A percentile compares a stretch with the other conserved stretches of the same genome.
Conservation (phyloP, 2,113 vertebrate genomes). For the Noturus placidus region DNA sequence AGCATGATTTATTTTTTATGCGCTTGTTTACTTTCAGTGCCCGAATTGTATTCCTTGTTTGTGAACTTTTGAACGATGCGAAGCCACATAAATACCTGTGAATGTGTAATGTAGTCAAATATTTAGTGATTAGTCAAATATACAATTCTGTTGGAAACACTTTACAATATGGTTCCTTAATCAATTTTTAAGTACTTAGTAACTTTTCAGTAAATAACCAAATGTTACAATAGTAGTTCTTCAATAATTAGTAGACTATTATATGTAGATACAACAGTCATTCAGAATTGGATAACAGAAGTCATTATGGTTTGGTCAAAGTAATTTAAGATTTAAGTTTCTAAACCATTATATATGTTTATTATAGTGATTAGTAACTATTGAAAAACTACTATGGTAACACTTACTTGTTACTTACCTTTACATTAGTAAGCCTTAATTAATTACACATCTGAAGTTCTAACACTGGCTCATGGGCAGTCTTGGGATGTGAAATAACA, state of each 20-base stretch:
- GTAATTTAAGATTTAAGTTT: neutral
- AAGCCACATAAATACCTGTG: neutral
- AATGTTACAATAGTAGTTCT: neutral
- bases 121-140: neutral
- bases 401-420: neutral
- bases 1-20: neutral
- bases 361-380: neutral
- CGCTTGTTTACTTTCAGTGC: neutral
- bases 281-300: neutral
- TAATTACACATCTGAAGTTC: neutral
- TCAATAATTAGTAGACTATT: neutral
- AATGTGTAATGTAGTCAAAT: neutral
- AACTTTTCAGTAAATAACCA: neutral
- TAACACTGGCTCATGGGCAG: neutral
- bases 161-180: neutral
- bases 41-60: neutral
- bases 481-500: neutral
- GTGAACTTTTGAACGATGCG: neutral
- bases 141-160: neutral
- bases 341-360: slow-evolving; percentile 1
- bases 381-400: neutral
- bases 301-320: neutral
- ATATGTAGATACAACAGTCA: neutral
- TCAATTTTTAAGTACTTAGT: neutral
- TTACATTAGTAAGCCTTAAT: neutral